Evolutionary conservation across 2,797 vertebrate genomes (phyloP).

Genomic region (Lepus oiostolus): DNA sequence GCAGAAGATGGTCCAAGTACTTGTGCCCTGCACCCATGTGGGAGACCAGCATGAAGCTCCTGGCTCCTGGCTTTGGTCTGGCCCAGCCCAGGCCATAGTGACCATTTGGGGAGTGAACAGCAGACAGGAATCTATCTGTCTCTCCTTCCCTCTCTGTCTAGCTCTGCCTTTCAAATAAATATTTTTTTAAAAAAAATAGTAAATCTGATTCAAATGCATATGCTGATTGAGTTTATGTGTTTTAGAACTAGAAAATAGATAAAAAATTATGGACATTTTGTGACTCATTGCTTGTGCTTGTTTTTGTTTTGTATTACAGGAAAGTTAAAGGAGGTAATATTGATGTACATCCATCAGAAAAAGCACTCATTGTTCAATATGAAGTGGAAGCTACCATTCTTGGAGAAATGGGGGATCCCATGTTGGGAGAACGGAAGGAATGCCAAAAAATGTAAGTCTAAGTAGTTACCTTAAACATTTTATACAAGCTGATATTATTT

Average conservation of each 20-base stretch:
- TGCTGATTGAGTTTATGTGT: background rate
- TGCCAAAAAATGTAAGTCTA: slow-evolving; percentile 96
- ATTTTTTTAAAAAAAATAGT: background rate
- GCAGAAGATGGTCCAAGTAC: too few species aligned
- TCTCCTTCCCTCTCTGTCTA: too few species aligned
- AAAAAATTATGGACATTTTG: slow-evolving; percentile 38
- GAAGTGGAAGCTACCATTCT: slow-evolving; percentile 96
- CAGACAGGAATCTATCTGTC: too few species aligned
- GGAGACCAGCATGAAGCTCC: too few species aligned
- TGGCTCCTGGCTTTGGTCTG: too few species aligned
- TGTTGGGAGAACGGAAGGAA: slow-evolving; percentile 95
- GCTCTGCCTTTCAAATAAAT: too few species aligned
- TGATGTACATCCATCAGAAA: slow-evolving; percentile 96
- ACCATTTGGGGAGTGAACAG: too few species aligned
- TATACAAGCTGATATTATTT: slow-evolving; percentile 38
- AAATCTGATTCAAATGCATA: slow-evolving; percentile 38
- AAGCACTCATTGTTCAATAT: slow-evolving; percentile 96
- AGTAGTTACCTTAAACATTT: slow-evolving; percentile 3
- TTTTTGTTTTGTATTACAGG: slow-evolving; percentile 85
- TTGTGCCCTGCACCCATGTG: too few species aligned
- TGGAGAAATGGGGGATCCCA: slow-evolving; percentile 93
- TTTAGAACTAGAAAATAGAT: slow-evolving; percentile 32
- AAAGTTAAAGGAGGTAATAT: slow-evolving; percentile 95
- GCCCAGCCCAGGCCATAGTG: too few species aligned
- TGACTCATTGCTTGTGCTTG: slow-evolving; percentile 42